A percentile compares a stretch with the other conserved stretches of the same genome.
Conservation (phyloP, 2,797 vertebrate species). For the Meda fulgida region DNA sequence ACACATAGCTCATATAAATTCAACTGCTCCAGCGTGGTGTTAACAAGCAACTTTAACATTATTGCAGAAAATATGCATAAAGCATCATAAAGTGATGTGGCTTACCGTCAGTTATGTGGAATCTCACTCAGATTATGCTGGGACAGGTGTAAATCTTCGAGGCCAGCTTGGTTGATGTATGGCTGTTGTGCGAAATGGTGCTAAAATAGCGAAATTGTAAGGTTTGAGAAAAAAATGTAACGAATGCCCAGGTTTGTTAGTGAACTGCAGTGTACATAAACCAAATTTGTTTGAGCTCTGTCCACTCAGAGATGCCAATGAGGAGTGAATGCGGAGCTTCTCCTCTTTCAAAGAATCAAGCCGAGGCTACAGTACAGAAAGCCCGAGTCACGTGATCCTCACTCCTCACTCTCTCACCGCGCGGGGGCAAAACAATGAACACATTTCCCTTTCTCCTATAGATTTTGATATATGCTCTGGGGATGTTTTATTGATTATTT, state of each 20-base stretch:
- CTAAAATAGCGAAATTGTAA: not conserved
- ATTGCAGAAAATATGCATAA: not conserved
- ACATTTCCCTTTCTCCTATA: not conserved
- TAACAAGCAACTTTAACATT: not conserved
- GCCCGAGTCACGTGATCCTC: slow-evolving; percentile 37
- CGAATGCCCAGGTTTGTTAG: not conserved
- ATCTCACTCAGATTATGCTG: slow-evolving; percentile 22
- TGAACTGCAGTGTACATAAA: not conserved
- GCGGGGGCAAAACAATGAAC: not conserved
- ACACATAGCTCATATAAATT: not conserved
- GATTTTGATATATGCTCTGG: not conserved
- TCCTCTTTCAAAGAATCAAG: slow-evolving; percentile 28
- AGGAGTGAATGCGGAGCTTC: not conserved
- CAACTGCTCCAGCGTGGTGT: not conserved
- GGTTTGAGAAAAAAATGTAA: not conserved
- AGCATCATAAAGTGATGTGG: not conserved
- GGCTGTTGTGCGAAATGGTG: not conserved
- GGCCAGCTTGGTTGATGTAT: not conserved
- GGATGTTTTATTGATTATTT: not conserved
- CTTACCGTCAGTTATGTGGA: slow-evolving; percentile 4
- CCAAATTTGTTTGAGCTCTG: not conserved
- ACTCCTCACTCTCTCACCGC: not conserved
- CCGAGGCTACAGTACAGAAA: slow-evolving; percentile 4
- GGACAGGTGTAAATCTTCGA: slow-evolving; percentile 39
- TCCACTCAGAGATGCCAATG: not conserved